A percentile compares a stretch with the other conserved stretches of the same genome.
These are phyloP conservation scores for Anolis sagrei DNA, from an alignment of 2,113 vertebrate genomes.

Conservation along the genomic window DNA sequence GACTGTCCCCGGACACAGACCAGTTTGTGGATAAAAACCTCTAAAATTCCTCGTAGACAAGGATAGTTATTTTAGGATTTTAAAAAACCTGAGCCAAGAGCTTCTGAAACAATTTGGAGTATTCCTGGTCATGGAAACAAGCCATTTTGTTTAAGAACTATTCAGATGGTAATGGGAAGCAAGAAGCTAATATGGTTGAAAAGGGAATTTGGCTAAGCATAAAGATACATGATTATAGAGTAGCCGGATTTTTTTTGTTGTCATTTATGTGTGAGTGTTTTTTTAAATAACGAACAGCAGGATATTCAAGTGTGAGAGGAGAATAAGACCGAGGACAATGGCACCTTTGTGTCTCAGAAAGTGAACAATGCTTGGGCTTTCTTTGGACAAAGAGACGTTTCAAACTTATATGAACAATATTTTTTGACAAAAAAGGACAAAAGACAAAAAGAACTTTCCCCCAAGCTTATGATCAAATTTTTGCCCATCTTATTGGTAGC, in stretches of 20 bases:
- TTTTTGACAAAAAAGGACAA: constrained; percentile 27
- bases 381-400: constrained; percentile 65
- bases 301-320: constrained; percentile 31
- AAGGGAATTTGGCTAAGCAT: constrained; percentile 35
- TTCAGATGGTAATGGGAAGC: constrained; percentile 47
- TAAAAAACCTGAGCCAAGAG: neutral
- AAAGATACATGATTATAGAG: constrained; percentile 32
- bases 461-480: constrained; percentile 56
- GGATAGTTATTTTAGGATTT: neutral
- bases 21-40: neutral
- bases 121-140: constrained; percentile 13
- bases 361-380: constrained; percentile 67
- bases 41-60: neutral
- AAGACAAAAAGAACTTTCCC: constrained; percentile 16
- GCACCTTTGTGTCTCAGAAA: constrained; percentile 62
- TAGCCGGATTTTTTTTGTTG: constrained; percentile 28
- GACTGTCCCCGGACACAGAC: neutral
- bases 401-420: constrained; percentile 66
- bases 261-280: constrained; percentile 8
- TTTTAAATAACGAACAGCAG: constrained; percentile 11
- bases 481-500: constrained; percentile 71
- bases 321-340: constrained; percentile 24
- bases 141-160: constrained; percentile 38
- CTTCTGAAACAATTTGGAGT: constrained; percentile 20
- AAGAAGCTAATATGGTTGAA: constrained; percentile 48